Evolutionary conservation across 2,888 invertebrate species (phyloP), one percentile per base, ranked within the genome.

Genomic region (Sphinx pinastri): DNA sequence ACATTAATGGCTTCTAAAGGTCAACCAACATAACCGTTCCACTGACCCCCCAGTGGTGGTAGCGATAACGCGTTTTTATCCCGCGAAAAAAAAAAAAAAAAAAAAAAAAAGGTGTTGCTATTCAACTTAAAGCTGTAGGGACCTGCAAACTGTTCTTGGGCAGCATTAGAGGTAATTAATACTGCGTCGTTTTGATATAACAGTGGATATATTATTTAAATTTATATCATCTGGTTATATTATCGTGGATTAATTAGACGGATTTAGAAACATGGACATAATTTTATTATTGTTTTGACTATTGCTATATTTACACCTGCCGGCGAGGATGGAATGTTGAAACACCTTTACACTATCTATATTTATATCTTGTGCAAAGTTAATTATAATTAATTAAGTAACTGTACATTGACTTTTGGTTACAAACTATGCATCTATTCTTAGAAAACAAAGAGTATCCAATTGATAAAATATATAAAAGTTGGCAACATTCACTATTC

Each of bases 1-100:
- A 16, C 38, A 11, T 45, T 60, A 45, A 60, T 60, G 45, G n/a
- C n/a, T 60, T 60, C n/a, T 45, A 60, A 60, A 60, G 59, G 59
- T 60, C 59, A 45, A n/a, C n/a, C n/a, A n/a, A n/a, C n/a, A n/a
- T n/a, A n/a, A n/a, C n/a, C n/a, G n/a, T n/a, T n/a, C n/a, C n/a
- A n/a, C n/a, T n/a, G n/a, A n/a, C n/a, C n/a, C n/a, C n/a, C n/a
- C n/a, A n/a, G n/a, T n/a, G n/a, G n/a, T n/a, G n/a, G n/a, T n/a
- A n/a, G n/a, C n/a, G n/a, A n/a, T n/a, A n/a, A n/a, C n/a, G n/a
- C n/a, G n/a, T n/a, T n/a, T n/a, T n/a, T n/a, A n/a, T n/a, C n/a
- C n/a, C n/a, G n/a, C n/a, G n/a, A n/a, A n/a, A n/a, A n/a, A n/a
- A n/a, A n/a, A n/a, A n/a, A n/a, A n/a, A n/a, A n/a, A n/a, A n/a